Base-by-base conservation (phyloP, 92 coral and sea anemone species). In the Montipora capitata region DNA sequence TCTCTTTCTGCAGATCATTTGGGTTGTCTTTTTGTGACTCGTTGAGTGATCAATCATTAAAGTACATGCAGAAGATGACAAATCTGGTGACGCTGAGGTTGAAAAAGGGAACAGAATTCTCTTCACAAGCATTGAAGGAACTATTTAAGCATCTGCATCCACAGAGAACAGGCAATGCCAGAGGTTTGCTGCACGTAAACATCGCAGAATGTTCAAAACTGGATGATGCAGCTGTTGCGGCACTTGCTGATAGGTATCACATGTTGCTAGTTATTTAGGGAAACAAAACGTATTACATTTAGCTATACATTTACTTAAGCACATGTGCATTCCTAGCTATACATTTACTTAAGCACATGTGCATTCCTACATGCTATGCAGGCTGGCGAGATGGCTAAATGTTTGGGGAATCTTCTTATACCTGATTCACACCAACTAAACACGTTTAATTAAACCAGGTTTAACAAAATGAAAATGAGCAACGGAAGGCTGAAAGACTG, bases 11-110 rank as follows among this genome's bases (percentile, higher is more conserved):
- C 88, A 97, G 99, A 79, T 89, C 91, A 14, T 89, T 97, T 72
- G 96, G 98, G 45, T 44, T 97, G 57, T 94, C 99, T 68, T 95
- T 90, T 68, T 97, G 99, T 83, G 96, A 96, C 69, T 84, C 93
- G 40, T 86, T 97, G 44, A 80, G 97, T 82, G 99, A 97, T 86
- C 78, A 79, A 61, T 76, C 96, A 0, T 93, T 97, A 52, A 69
- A 66, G 11, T 82, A 85, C 78, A 67, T 97, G 5, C 94, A 94
- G 77, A 82, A 85, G 17, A 83, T 97, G 98, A 69, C 72, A n/a
- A 87, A 79, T 38, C 91, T 97, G 16, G 80, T 74, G 44, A 72
- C 96, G 11, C 79, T 97, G 13, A 85, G 88, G 54, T 87, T 97
- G 20, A 96, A 88, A 56, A 95, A 95, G 65, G 99, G 99, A 54